Base-by-base conservation (phyloP, 2,888 invertebrate species). In the Oscheius sp. region DNA sequence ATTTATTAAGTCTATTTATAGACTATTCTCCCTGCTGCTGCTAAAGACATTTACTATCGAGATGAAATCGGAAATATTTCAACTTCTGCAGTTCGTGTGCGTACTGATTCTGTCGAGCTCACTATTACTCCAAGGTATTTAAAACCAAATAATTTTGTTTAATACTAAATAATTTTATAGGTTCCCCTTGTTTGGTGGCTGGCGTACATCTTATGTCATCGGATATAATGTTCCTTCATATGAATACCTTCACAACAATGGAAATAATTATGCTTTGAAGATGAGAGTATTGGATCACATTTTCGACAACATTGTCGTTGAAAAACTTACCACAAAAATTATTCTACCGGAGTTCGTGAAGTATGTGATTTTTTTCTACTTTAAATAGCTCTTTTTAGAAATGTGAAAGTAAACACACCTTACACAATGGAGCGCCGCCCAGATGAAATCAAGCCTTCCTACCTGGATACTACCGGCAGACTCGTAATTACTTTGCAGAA, bases 1-100 rank as follows among this genome's bases (percentile, higher is more conserved):
- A 33, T 12, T n/a, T 52, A 17, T n/a, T 39, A 5, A n/a, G n/a
- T n/a, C 37, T 39, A 6, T 39, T 3, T 72, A 78, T 73, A 89
- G 89, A 91, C 91, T 15, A 84, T 90, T 46, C 87, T 91, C 46
- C 91, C 91, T 15, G 93, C 95, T 0, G 91, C 95, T 37, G 96
- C 98, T 0, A 91, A 92, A 45, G 96, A 95, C 88, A 94, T 96
- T 12, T 99, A 98, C 88, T 99, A 99, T 88, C 91, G 93, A 65
- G 98, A 98, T 88, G 95, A 95, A 78, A 99, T 99, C 87, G 98
- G 89, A 48, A 99, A 99, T 88, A 98, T 99, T 84, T 97, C 96
- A 0, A 99, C 98, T 10, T 96, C 96, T 0, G 92, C 94, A 87
- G 92, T 97, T 89, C 91, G 92, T 76, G 89, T 92, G 27, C 90